These are phyloP conservation scores for Barnardius zonarius DNA, from an alignment of 2,113 vertebrate species.

Conservation along the genomic window DNA sequence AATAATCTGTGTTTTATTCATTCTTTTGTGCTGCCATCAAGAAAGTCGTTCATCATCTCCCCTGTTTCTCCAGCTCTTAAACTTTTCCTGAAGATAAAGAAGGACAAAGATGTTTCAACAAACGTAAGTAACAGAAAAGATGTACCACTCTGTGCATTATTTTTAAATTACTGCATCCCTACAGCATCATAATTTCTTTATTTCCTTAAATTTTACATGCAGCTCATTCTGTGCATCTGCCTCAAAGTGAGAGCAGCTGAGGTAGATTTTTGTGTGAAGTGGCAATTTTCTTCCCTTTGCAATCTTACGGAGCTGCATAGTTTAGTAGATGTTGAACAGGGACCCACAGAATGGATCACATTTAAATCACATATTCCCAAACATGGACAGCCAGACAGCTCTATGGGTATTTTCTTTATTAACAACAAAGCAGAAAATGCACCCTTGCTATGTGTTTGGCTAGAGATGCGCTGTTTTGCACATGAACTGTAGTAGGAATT, in stretches of 20 bases:
- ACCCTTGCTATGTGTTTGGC: neutral
- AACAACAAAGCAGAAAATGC: neutral
- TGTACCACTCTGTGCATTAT: neutral
- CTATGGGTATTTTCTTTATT: neutral
- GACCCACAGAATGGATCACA: neutral
- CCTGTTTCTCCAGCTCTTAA: neutral
- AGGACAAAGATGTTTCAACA: neutral
- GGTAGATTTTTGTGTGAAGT: neutral
- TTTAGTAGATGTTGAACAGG: neutral
- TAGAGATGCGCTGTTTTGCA: neutral
- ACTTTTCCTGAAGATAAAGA: neutral
- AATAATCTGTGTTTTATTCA: neutral
- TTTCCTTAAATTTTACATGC: slow-evolving; percentile 15
- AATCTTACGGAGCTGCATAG: neutral
- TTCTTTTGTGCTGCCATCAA: neutral
- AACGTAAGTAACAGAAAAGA: neutral
- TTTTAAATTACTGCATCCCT: neutral
- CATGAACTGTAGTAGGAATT: neutral
- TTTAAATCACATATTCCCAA: neutral
- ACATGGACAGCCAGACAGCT: neutral
- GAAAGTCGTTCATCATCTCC: neutral
- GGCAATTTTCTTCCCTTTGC: neutral
- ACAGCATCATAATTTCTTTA: neutral
- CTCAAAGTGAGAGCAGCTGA: neutral
- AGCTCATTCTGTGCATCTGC: neutral